Evolutionary conservation across 2,797 vertebrate genomes (phyloP).

Genomic region (Enteromius mattozi): DNA sequence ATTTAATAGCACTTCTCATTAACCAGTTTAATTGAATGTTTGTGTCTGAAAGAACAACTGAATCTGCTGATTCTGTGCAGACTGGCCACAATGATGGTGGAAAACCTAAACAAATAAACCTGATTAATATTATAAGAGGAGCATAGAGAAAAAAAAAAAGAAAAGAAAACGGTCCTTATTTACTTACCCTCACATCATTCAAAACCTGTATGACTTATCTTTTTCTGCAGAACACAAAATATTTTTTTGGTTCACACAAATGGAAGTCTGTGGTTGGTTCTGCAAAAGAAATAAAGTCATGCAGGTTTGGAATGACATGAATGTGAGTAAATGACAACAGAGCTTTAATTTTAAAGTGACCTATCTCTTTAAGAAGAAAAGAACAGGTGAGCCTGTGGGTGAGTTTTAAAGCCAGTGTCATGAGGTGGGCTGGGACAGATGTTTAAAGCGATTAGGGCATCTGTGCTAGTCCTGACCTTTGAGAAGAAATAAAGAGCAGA

Average conservation of each 20-base stretch:
- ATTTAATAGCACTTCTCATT: too few relatives aligned
- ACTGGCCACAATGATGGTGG: background rate
- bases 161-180: background rate
- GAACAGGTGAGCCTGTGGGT: background rate
- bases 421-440: conserved; percentile 11
- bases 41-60: too few relatives aligned
- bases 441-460: conserved; percentile 35
- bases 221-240: background rate
- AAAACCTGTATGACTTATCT: background rate
- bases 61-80: too few relatives aligned
- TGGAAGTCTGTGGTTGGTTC: background rate
- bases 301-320: background rate
- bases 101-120: background rate
- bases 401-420: conserved; percentile 31
- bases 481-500: conserved; percentile 20
- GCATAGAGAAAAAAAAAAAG: background rate
- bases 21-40: too few relatives aligned
- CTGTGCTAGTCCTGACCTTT: conserved; percentile 27
- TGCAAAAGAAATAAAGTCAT: background rate
- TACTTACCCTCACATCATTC: background rate
- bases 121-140: background rate
- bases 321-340: background rate
- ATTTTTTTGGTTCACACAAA: background rate
- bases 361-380: background rate
- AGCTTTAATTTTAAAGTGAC: background rate